Evolutionary conservation across 2,888 invertebrate species (phyloP).

Genomic region (Eristalinus sepulchralis): DNA sequence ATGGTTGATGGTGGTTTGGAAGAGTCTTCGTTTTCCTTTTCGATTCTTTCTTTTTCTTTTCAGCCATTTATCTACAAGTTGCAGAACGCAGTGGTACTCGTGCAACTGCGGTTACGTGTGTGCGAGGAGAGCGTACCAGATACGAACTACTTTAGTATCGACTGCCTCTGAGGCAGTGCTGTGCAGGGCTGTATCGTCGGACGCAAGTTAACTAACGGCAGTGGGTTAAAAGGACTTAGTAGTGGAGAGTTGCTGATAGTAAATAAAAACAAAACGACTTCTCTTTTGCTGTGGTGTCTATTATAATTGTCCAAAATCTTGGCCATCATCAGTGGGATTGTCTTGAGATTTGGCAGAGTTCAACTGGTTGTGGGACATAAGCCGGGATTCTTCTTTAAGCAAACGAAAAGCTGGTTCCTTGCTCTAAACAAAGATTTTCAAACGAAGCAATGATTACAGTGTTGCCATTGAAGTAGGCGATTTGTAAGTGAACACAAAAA

Average conservation of each 20-base stretch:
- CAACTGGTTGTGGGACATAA: no score
- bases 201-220: constrained; percentile 64
- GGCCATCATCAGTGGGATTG: no score
- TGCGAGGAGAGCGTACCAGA: background rate
- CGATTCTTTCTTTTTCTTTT: constrained; percentile 10
- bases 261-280: no score
- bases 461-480: no score
- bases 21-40: constrained; percentile 42
- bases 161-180: background rate
- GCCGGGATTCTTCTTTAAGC: no score
- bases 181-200: constrained; percentile 6
- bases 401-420: no score
- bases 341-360: no score
- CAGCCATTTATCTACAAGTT: constrained; percentile 39
- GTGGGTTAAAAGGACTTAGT: constrained; percentile 58
- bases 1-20: background rate
- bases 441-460: background rate
- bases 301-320: no score
- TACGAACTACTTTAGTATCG: constrained; percentile 42
- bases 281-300: no score
- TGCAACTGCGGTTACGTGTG: background rate
- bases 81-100: constrained; percentile 36
- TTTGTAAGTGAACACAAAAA: no score
- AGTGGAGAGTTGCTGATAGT: constrained; percentile 13
- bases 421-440: no score